phyloP scores from a whole-genome alignment of 2,797 vertebrate genomes.

The Gymnopithys bicolor region DNA sequence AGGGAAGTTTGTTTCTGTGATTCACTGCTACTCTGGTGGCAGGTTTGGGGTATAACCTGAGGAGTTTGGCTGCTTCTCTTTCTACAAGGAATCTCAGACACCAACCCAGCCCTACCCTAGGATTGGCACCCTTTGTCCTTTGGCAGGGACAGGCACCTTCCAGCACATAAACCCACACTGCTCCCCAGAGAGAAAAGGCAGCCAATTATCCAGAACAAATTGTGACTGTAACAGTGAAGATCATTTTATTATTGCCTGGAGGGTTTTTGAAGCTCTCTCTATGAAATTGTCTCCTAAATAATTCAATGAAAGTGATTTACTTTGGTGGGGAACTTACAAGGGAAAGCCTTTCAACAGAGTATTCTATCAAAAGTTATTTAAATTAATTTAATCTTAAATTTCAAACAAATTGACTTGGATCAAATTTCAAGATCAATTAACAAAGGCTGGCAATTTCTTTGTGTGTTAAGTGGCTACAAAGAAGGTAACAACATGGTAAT shows the following conservation, averaged over 20 bases:
- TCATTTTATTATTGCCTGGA: slow-evolving; percentile 76
- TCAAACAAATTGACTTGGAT: slow-evolving; percentile 64
- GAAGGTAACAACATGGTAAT: not conserved
- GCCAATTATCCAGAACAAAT: slow-evolving; percentile 74
- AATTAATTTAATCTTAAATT: slow-evolving; percentile 65
- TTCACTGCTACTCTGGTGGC: not conserved
- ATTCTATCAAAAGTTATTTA: slow-evolving; percentile 64
- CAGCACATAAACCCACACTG: not conserved
- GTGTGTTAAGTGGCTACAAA: not conserved
- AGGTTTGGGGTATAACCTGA: not conserved
- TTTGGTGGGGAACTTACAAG: slow-evolving; percentile 52
- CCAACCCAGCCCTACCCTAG: accelerated
- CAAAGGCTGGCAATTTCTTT: not conserved
- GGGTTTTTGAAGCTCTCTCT: slow-evolving; percentile 73
- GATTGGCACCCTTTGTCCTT: not conserved
- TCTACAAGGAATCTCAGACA: not conserved
- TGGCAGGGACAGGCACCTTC: not conserved
- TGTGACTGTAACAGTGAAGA: slow-evolving; percentile 68
- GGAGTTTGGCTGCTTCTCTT: too few relatives aligned
- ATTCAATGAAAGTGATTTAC: slow-evolving; percentile 75
- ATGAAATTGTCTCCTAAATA: slow-evolving; percentile 76
- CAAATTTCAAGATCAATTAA: slow-evolving; percentile 70
- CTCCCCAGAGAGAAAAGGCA: slow-evolving; percentile 32
- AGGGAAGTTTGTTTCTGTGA: not conserved
- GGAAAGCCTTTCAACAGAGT: slow-evolving; percentile 41